Evolutionary conservation across 2,888 invertebrate genomes (phyloP).

Genomic region (Stenoptilia bipunctidactyla): DNA sequence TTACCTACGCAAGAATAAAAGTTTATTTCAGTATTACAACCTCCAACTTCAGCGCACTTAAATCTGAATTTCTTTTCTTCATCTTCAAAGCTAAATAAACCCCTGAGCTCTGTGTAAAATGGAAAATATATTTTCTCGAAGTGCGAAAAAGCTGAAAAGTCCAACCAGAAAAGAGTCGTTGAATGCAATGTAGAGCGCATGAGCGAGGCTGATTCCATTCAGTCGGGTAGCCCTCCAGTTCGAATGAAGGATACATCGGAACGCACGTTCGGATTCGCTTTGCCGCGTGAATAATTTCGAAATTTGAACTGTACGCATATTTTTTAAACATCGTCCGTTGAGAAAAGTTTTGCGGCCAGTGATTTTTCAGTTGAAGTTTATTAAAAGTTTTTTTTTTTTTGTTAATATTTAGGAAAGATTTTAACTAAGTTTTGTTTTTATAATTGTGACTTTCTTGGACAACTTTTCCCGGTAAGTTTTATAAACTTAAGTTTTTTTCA

Average conservation of each 20-base stretch:
- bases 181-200: conserved; percentile 33
- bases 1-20: no score
- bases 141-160: conserved; percentile 36
- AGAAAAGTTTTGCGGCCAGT: conserved; percentile 9
- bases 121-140: conserved; percentile 23
- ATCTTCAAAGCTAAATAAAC: no score
- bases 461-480: conserved; percentile 4
- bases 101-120: no score
- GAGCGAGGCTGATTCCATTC: conserved; percentile 43
- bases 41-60: no score
- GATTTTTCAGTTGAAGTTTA: conserved; percentile 5
- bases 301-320: conserved; percentile 44
- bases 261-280: conserved; percentile 43
- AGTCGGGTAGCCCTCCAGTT: conserved; percentile 50
- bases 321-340: conserved; percentile 3
- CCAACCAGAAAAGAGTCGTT: conserved; percentile 25
- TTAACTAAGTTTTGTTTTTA: neutral
- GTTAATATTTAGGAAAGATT: neutral
- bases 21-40: no score
- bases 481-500: conserved; percentile 1
- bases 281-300: conserved; percentile 36
- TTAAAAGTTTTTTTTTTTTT: neutral
- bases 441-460: neutral
- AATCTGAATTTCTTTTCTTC: no score
- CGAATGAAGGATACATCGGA: conserved; percentile 41